Evolutionary conservation across 2,113 vertebrate species (phyloP), one percentile per base, ranked within the genome.

Genomic region (Chaenogobius annularis): DNA sequence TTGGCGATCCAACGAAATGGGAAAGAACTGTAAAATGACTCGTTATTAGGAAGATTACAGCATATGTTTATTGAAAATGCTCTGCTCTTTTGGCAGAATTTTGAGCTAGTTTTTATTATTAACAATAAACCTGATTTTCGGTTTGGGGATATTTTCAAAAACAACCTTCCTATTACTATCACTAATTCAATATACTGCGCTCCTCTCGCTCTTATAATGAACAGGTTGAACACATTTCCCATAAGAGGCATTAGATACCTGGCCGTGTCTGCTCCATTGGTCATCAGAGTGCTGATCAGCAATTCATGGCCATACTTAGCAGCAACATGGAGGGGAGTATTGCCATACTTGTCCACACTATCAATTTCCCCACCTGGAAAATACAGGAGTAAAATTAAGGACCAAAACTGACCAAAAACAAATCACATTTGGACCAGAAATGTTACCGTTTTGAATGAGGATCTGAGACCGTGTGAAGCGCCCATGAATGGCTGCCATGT

Each of bases 291-390:
- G 93, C 96, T 98, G 91, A 99, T 97, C 87, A 99, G 96, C 89
- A 98, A 95, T 92, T 99, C 97, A 62, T 99, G 97, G 91, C 97
- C 97, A 0, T 97, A 97, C 92, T 97, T 96, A 95, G 97, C 97
- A 93, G 97, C 97, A 92, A 98, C 95, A 31, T 99, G 97, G 89
- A 98, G 95, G 85, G 97, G 96, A 77, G 96, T 98, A 94, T 99
- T 96, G 94, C 96, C 96, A 90, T 95, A 96, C 90, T 94, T 97
- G 93, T 99, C 97, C 80, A 96, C 94, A 76, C 96, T 97, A 85
- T 99, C 96, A 61, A 99, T 98, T 89, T 99, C 96, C 20, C 96
- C 96, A 91, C 97, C 97, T 99, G 69, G 68, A 58, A n/a, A 43
- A 31, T 43, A 47, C 17, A 20, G 50, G 1, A n/a, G 19, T 2